Conservation (phyloP, 1,140 invertebrate species). For the Bradynema listronoti region DNA sequence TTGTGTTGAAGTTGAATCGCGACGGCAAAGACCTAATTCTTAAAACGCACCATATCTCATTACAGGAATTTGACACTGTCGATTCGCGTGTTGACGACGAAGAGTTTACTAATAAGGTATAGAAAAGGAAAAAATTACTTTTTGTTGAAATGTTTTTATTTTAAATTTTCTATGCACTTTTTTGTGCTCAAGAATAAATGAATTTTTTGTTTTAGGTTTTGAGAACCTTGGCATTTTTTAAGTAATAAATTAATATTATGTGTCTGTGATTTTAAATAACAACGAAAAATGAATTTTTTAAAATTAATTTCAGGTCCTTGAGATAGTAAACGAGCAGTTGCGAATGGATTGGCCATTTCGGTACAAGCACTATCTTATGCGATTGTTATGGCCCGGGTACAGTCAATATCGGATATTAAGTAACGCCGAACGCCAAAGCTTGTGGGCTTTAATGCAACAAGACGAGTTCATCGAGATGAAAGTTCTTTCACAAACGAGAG, state of each 20-base stretch:
- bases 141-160: conserved; percentile 6
- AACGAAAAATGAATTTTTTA: no score
- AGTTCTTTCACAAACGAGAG: conserved; percentile 44
- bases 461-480: conserved; percentile 54
- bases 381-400: conserved; percentile 47
- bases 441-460: conserved; percentile 55
- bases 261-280: no score
- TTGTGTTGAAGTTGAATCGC: conserved; percentile 37
- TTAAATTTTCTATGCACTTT: no score
- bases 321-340: conserved; percentile 52
- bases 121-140: no score
- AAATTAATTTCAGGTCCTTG: conserved; percentile 51
- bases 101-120: conserved; percentile 46
- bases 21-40: conserved; percentile 37
- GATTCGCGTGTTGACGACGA: conserved; percentile 39
- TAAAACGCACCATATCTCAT: conserved; percentile 30
- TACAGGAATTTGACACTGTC: conserved; percentile 34
- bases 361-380: conserved; percentile 46
- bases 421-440: conserved; percentile 42
- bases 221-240: no score
- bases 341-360: conserved; percentile 46
- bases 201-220: no score
- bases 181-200: no score
- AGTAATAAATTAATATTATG: no score
- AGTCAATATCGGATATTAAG: conserved; percentile 19